phyloP scores from a whole-genome alignment of 92 coral and sea anemone genomes.

The Phenganax subtilis region DNA sequence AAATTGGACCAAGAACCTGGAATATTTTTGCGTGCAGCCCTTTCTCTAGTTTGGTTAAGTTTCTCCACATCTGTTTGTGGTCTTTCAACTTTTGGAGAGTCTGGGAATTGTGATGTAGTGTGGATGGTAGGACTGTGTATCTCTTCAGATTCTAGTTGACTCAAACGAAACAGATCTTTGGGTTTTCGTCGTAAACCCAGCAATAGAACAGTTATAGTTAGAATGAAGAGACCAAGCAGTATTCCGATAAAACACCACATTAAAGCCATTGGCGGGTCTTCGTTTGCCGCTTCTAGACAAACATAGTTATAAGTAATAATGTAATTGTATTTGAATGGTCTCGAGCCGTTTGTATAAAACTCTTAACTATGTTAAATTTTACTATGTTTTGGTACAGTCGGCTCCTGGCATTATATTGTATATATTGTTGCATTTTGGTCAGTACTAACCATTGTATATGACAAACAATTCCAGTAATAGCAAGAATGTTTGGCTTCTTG shows the following conservation, averaged over 20 bases:
- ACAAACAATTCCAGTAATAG: conserved; percentile 28
- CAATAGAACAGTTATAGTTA: conserved; percentile 8
- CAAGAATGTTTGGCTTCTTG: conserved; percentile 10
- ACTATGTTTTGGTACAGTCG: not conserved
- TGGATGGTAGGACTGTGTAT: conserved; percentile 20
- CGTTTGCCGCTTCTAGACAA: conserved; percentile 16
- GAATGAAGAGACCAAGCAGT: conserved; percentile 17
- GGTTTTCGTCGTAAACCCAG: not conserved
- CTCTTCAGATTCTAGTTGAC: conserved; percentile 19
- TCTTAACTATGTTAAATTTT: no score
- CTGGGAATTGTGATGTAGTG: conserved; percentile 7
- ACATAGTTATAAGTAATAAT: no score
- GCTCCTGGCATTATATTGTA: not conserved
- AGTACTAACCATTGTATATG: conserved; percentile 29
- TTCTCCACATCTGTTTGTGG: not conserved
- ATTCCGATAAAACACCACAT: conserved; percentile 37
- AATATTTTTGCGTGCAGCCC: not conserved
- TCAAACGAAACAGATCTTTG: conserved; percentile 11
- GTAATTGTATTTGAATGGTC: no score
- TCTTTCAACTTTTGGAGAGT: not conserved
- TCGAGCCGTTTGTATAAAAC: no score
- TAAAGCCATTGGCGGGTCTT: conserved; percentile 34
- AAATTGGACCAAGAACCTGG: conserved; percentile 12
- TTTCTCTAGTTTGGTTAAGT: not conserved
- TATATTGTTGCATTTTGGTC: not conserved